Base-by-base conservation (phyloP, 1,140 invertebrate species). In the Zaprionus ghesquierei region DNA sequence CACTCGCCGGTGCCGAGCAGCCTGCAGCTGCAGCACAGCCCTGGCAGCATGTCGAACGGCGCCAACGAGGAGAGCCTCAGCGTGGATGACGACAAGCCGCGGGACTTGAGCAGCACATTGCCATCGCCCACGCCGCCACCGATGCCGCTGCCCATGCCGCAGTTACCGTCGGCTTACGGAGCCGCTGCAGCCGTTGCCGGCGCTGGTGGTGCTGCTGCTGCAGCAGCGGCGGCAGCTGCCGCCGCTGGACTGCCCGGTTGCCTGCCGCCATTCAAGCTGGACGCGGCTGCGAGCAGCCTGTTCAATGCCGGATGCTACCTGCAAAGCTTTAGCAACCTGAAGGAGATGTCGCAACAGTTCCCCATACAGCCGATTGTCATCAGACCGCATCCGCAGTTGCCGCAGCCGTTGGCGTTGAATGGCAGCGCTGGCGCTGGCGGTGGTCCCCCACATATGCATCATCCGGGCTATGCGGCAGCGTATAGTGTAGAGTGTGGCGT, bases 1-100 rank as follows among this genome's bases (percentile, higher is more conserved):
- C 93, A 94, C 69, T 93, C 93, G 13, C 93, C 93, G 0, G 93
- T 93, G 51, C 92, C 93, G 27, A 92, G 91, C 55, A 92, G 89
- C 63, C 54, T 92, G 49, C 90, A 92, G 35, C 65, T 92, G 59
- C 91, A 92, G 65, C 91, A 92, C 53, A 92, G 91, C 72, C 91
- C 91, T 2, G 91, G 90, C 20, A 92, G 90, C 63, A 91, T 89
- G 46, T 92, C 91, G 20, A 92, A 92, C 15, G 85, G 91, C 5
- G 90, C 89, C 29, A 92, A 92, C 59, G 91, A 92, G 64, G 89
- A 92, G 59, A 89, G 81, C 49, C 77, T 92, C 20, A 91, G 90
- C 49, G 77, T 90, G 46, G 91, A 92, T 60, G 89, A 90, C n/a
- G 91, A 92, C 27, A 92, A 92, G 72, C 90, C 90, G 46, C 75